A percentile compares a stretch with the other conserved stretches of the same genome.
These are phyloP conservation scores for Squalus acanthias DNA, from an alignment of 2,797 vertebrate genomes.

Conservation along the genomic window DNA sequence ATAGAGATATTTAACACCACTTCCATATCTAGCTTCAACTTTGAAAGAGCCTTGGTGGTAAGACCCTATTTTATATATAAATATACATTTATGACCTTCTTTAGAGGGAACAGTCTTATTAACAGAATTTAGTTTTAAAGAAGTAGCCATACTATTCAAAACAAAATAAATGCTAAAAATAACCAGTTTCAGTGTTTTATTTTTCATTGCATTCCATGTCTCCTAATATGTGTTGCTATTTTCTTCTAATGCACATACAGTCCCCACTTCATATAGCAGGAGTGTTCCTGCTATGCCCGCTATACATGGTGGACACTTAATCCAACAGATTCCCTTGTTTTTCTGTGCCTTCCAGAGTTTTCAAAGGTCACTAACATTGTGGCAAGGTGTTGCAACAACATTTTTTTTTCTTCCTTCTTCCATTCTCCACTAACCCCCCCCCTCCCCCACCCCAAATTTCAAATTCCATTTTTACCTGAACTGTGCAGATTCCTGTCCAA, in stretches of 20 bases:
- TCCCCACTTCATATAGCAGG: too few relatives aligned
- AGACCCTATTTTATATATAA: not conserved
- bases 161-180: not conserved
- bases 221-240: not conserved
- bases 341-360: not conserved
- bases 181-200: not conserved
- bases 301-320: not conserved
- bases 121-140: not conserved
- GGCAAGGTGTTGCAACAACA: not conserved
- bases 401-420: not conserved
- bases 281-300: not conserved
- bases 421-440: not conserved
- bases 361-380: not conserved
- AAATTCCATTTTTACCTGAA: not conserved
- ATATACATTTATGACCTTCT: not conserved
- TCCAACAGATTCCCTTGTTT: not conserved
- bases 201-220: not conserved
- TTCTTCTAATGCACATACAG: not conserved
- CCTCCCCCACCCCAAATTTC: not conserved
- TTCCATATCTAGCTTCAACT: not conserved
- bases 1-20: conserved; percentile 26
- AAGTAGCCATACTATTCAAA: too few relatives aligned
- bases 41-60: not conserved
- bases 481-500: not conserved
- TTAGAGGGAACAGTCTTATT: not conserved